phyloP scores from a whole-genome alignment of 2,113 vertebrate species.

The Proterorhinus semilunaris region DNA sequence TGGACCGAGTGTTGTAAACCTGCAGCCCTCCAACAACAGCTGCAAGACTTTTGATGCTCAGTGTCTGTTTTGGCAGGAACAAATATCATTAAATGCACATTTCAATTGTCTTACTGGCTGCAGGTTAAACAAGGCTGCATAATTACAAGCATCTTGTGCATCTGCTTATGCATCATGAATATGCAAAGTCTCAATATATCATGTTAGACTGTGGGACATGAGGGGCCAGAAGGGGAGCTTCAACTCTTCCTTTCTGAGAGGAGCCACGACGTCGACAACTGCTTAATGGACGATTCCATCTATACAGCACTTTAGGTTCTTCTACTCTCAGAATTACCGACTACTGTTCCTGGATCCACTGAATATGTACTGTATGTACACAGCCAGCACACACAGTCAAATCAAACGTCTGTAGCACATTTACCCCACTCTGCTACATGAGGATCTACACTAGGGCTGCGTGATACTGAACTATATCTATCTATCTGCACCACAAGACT shows the following conservation, averaged over 20 bases:
- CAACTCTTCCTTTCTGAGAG: slow-evolving; percentile 25
- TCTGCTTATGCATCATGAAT: slow-evolving; percentile 41
- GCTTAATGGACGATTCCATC: slow-evolving; percentile 18
- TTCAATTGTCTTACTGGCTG: slow-evolving; percentile 13
- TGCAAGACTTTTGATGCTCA: slow-evolving; percentile 91
- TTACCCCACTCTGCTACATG: too few relatives aligned
- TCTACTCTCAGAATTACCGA: too few relatives aligned
- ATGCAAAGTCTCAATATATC: slow-evolving; percentile 45
- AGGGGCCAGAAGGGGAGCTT: slow-evolving; percentile 40
- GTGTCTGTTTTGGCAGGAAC: slow-evolving; percentile 92
- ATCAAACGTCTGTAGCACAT: too few relatives aligned
- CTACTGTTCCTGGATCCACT: slow-evolving; percentile 82
- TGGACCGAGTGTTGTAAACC: slow-evolving; percentile 70
- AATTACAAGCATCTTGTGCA: slow-evolving; percentile 22
- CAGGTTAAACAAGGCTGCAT: slow-evolving; percentile 27
- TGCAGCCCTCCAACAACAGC: slow-evolving; percentile 87
- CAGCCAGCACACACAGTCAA: slow-evolving; percentile 46
- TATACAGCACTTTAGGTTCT: neutral
- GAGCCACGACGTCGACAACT: slow-evolving; percentile 27
- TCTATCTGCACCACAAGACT: too few relatives aligned
- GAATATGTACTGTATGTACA: neutral
- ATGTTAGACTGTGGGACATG: slow-evolving; percentile 20
- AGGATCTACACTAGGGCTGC: too few relatives aligned
- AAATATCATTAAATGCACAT: slow-evolving; percentile 4
- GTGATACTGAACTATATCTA: too few relatives aligned